Evolutionary conservation across 2,797 vertebrate species (phyloP).

Genomic region (Crypturellus tataupa): DNA sequence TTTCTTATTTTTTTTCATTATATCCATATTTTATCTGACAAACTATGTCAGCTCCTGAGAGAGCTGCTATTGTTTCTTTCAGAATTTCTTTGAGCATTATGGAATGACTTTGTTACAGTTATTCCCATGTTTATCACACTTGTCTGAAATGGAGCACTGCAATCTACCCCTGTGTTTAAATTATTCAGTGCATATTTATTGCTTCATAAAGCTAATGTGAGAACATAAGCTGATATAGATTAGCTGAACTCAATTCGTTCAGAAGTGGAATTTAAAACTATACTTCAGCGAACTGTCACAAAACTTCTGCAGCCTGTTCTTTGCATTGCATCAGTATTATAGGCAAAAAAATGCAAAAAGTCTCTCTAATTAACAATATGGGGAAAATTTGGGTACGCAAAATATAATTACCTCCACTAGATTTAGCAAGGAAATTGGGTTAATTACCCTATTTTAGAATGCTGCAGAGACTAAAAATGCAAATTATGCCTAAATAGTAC

Average conservation of each 20-base stretch:
- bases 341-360: neutral
- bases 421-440: neutral
- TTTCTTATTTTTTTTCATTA: neutral
- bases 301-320: neutral
- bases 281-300: neutral
- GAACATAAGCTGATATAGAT: neutral
- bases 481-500: neutral
- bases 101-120: neutral
- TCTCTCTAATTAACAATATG: neutral
- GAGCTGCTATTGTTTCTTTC: neutral
- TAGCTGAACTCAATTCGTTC: neutral
- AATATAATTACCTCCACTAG: neutral
- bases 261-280: slow-evolving; percentile 10
- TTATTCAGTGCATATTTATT: slow-evolving; percentile 62
- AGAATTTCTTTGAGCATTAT: neutral
- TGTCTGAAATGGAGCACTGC: slow-evolving; percentile 22
- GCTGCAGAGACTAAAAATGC: neutral
- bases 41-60: slow-evolving; percentile 15
- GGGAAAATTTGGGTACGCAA: neutral
- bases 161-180: slow-evolving; percentile 13
- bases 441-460: slow-evolving; percentile 3
- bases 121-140: neutral
- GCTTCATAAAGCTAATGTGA: slow-evolving; percentile 18
- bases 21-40: neutral
- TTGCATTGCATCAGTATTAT: neutral